Conservation (phyloP, 2,113 vertebrate species). For the Anseranas semipalmata region DNA sequence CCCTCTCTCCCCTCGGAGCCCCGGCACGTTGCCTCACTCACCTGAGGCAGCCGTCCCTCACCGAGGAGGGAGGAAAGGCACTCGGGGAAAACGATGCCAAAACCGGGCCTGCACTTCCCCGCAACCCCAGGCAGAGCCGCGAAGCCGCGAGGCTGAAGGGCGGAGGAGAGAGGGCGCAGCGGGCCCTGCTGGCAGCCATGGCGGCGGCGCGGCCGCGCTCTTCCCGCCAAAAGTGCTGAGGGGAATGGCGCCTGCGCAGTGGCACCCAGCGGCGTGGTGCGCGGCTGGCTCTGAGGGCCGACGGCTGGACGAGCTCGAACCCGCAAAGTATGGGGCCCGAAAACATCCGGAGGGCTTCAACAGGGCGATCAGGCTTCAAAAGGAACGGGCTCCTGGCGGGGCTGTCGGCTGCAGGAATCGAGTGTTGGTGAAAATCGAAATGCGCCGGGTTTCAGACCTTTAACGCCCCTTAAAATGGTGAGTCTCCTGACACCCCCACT, state of each 20-base stretch:
- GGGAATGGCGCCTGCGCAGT: accelerated
- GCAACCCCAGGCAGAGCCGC: neutral
- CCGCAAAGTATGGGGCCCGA: accelerated
- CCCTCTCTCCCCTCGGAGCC: neutral
- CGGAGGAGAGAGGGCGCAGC: neutral
- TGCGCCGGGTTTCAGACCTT: accelerated
- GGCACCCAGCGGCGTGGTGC: accelerated
- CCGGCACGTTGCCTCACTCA: accelerated
- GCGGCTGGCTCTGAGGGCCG: accelerated
- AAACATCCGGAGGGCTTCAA: neutral
- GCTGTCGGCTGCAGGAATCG: neutral
- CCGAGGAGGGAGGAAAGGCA: neutral
- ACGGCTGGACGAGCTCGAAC: neutral
- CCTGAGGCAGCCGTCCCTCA: neutral
- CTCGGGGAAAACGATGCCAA: accelerated
- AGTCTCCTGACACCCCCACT: too few species aligned
- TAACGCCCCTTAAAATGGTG: neutral
- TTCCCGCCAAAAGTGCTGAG: neutral
- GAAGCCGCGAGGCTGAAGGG: accelerated
- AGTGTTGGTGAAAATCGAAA: accelerated
- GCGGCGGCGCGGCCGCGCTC: accelerated
- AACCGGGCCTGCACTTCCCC: accelerated
- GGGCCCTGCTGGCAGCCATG: neutral
- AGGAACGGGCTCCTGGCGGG: neutral
- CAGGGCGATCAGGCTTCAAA: neutral